phyloP scores from a whole-genome alignment of 2,113 vertebrate genomes.

The Mus spicilegus region DNA sequence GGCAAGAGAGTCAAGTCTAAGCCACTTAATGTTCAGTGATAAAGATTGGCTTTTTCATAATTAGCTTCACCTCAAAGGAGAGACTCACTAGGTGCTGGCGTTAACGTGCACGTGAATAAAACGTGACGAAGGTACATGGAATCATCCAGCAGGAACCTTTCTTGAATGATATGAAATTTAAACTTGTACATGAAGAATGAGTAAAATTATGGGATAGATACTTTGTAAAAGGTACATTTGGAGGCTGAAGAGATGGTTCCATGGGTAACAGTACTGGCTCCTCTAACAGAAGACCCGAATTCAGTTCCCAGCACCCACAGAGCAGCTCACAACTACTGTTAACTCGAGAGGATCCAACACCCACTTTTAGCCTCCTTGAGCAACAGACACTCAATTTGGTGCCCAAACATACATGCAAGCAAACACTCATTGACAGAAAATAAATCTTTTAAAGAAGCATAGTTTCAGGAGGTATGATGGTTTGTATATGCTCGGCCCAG shows the following conservation, averaged over 20 bases:
- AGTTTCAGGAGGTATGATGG: background rate
- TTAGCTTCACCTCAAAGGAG: background rate
- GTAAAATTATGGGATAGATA: background rate
- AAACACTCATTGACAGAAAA: background rate
- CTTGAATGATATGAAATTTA: background rate
- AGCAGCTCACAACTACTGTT: background rate
- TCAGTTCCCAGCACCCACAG: background rate
- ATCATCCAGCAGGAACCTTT: background rate
- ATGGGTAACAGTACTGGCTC: background rate
- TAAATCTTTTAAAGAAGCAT: background rate
- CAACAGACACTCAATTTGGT: background rate
- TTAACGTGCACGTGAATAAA: background rate
- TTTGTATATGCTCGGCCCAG: too few relatives aligned
- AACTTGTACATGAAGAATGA: background rate
- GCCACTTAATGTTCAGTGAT: background rate
- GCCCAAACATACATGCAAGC: too few relatives aligned
- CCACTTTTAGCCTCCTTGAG: background rate
- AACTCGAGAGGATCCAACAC: background rate
- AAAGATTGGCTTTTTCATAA: background rate
- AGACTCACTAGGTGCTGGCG: background rate
- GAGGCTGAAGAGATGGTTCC: too few relatives aligned
- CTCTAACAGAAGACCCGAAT: background rate
- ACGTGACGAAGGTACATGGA: background rate
- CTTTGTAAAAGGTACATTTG: background rate
- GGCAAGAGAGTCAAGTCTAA: background rate